phyloP scores from a whole-genome alignment of 2,888 invertebrate genomes.

The Cordilura impudica region DNA sequence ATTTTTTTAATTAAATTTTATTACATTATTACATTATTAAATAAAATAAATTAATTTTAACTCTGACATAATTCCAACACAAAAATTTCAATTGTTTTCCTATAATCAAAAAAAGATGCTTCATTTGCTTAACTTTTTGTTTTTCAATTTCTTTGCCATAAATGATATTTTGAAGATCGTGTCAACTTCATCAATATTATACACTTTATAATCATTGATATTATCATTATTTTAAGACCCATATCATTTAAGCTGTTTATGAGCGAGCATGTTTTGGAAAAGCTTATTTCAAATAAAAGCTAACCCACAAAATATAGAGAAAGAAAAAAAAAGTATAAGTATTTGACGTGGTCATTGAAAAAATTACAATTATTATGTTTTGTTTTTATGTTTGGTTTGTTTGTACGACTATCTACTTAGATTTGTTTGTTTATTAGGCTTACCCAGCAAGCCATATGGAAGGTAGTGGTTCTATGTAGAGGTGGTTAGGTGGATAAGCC shows the following conservation, averaged over 20 bases:
- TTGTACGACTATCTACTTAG: constrained; percentile 32
- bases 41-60: too few relatives aligned
- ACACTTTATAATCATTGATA: constrained; percentile 55
- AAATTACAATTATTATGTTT: constrained; percentile 58
- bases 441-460: constrained; percentile 41
- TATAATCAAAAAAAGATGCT: neutral
- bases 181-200: constrained; percentile 54
- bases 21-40: too few relatives aligned
- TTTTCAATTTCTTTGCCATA: neutral
- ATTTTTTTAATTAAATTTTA: too few relatives aligned
- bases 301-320: constrained; percentile 26
- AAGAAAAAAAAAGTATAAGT: neutral
- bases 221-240: constrained; percentile 52
- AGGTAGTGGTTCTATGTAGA: neutral
- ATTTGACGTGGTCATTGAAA: constrained; percentile 44
- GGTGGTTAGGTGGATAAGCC: constrained; percentile 8
- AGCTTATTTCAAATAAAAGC: constrained; percentile 4
- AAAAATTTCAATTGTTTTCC: constrained; percentile 5
- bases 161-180: constrained; percentile 55
- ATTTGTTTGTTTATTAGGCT: constrained; percentile 58
- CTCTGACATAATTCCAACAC: too few relatives aligned
- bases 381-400: constrained; percentile 28
- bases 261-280: neutral
- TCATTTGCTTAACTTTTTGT: neutral
- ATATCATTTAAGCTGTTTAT: constrained; percentile 56